A percentile compares a stretch with the other conserved stretches of the same genome.
These are phyloP conservation scores for Eudyptes chrysolophus DNA, from an alignment of 2,113 vertebrate genomes.

Conservation along the genomic window DNA sequence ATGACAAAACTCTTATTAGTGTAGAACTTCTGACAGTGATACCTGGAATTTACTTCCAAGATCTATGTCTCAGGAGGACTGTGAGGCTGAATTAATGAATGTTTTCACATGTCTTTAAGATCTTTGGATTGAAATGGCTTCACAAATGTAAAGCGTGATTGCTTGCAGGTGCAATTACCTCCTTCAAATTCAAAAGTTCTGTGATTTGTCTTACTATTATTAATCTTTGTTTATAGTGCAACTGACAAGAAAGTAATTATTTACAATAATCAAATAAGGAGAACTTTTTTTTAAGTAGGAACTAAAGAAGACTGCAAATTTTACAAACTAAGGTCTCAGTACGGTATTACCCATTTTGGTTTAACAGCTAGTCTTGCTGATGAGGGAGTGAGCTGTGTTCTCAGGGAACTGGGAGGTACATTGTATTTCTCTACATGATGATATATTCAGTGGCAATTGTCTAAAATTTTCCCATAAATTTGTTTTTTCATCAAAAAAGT, in stretches of 20 bases:
- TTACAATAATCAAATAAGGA: background rate
- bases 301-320: background rate
- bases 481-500: background rate
- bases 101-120: background rate
- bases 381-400: background rate
- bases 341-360: background rate
- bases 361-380: background rate
- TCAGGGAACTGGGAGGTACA: background rate
- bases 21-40: background rate
- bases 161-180: background rate
- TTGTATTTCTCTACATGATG: background rate
- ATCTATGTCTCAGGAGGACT: background rate
- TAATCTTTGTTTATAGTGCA: background rate
- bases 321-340: background rate
- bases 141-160: background rate
- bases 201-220: background rate
- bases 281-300: background rate
- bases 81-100: background rate
- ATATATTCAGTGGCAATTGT: background rate
- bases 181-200: background rate
- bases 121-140: background rate
- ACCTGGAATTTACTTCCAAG: background rate
- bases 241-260: background rate
- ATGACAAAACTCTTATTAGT: background rate
- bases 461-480: background rate